These are phyloP conservation scores for Oscheius sp. DNA, from an alignment of 2,888 invertebrate genomes.

Conservation along the genomic window DNA sequence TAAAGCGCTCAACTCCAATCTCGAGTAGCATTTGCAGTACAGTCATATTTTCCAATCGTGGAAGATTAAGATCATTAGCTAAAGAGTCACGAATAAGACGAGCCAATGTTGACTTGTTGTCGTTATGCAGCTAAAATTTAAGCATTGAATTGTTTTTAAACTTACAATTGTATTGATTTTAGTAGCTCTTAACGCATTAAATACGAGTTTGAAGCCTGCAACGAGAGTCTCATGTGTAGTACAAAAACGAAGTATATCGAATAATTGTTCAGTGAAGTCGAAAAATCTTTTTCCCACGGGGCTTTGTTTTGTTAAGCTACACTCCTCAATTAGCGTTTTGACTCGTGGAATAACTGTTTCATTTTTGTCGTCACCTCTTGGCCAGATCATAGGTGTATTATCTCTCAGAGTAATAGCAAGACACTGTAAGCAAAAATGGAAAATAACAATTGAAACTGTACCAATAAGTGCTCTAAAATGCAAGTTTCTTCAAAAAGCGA, in stretches of 20 bases:
- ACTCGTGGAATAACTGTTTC: neutral
- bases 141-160: no score
- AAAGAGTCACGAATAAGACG: slow-evolving; percentile 32
- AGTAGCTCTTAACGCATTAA: slow-evolving; percentile 13
- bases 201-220: slow-evolving; percentile 10
- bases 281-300: neutral
- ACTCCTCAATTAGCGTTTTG: neutral
- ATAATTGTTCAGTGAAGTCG: slow-evolving; percentile 37
- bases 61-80: slow-evolving; percentile 31
- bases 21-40: slow-evolving; percentile 32
- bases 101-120: slow-evolving; percentile 32
- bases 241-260: slow-evolving; percentile 17
- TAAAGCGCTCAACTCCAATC: slow-evolving; percentile 33
- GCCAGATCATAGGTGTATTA: slow-evolving; percentile 23
- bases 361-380: neutral
- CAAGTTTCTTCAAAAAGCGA: slow-evolving; percentile 10
- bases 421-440: neutral
- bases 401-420: slow-evolving; percentile 8
- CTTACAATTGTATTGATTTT: slow-evolving; percentile 29
- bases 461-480: slow-evolving; percentile 27
- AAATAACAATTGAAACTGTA: neutral
- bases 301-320: neutral
- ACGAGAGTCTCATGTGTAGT: slow-evolving; percentile 11
- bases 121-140: slow-evolving; percentile 29
- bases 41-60: slow-evolving; percentile 31